Evolutionary conservation across 1,140 invertebrate species (phyloP).

Genomic region (Euura lappo): DNA sequence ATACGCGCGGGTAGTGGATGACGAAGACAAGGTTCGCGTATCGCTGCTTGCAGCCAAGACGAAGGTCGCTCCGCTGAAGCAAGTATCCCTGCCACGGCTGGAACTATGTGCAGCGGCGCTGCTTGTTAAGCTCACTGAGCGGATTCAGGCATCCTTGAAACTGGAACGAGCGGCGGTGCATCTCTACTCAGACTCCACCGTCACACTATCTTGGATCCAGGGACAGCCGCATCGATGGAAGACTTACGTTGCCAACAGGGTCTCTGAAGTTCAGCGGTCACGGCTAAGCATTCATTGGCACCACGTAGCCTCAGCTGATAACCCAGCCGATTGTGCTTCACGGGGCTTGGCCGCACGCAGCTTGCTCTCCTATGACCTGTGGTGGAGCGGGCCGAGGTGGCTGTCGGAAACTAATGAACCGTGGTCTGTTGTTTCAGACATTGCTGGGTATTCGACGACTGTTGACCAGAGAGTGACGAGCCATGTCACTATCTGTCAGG

Average conservation of each 20-base stretch:
- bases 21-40: conserved; percentile 8
- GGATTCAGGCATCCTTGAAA: conserved; percentile 2
- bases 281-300: conserved; percentile 16
- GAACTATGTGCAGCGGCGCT: conserved; percentile 28
- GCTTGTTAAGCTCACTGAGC: conserved; percentile 13
- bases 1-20: conserved; percentile 10
- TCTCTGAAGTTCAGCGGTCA: conserved; percentile 20
- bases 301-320: conserved; percentile 21
- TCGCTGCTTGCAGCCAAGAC: conserved; percentile 14
- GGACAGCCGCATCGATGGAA: conserved; percentile 23
- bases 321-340: conserved; percentile 29
- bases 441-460: neutral
- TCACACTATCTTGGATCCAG: conserved; percentile 28
- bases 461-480: neutral
- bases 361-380: neutral
- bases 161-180: neutral
- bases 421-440: conserved; percentile 11
- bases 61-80: conserved; percentile 31
- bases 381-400: conserved; percentile 18
- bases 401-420: neutral
- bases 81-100: conserved; percentile 30
- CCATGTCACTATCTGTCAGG: neutral
- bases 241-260: conserved; percentile 29
- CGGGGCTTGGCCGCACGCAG: conserved; percentile 13
- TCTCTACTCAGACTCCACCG: conserved; percentile 24